A percentile compares a stretch with the other conserved stretches of the same genome.
Evolutionary conservation across 2,797 vertebrate species (phyloP).

Genomic region (Anguilla obscura): DNA sequence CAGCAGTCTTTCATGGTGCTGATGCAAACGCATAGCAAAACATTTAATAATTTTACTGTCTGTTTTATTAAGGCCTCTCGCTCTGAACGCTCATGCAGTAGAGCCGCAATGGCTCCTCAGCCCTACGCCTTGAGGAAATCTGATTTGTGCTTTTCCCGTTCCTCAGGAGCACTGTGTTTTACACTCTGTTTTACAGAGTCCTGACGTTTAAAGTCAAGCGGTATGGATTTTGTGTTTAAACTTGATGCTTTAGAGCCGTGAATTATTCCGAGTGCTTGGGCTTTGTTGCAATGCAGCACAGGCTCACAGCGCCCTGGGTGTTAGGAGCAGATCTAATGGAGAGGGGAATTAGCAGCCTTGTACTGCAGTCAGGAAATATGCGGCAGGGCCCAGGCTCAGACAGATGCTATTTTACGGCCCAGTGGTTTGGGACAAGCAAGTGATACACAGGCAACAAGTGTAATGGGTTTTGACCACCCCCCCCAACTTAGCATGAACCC

Average conservation of each 20-base stretch:
- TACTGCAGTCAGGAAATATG: background rate
- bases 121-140: background rate
- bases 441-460: slow-evolving; percentile 7
- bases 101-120: background rate
- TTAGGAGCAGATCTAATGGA: background rate
- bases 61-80: background rate
- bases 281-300: slow-evolving; percentile 4
- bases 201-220: background rate
- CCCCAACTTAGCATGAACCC: background rate
- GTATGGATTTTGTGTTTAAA: background rate
- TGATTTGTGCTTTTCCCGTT: background rate
- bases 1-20: background rate
- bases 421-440: slow-evolving; percentile 9
- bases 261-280: background rate
- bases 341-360: background rate
- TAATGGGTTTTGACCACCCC: background rate
- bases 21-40: background rate
- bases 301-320: background rate
- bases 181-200: background rate
- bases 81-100: background rate
- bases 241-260: background rate
- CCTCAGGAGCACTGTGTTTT: background rate
- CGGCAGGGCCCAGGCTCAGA: background rate
- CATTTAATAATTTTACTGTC: background rate
- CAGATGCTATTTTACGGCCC: slow-evolving; percentile 1